These are phyloP conservation scores for Botia kubotai DNA, from an alignment of 2,797 vertebrate species.

Conservation along the genomic window DNA sequence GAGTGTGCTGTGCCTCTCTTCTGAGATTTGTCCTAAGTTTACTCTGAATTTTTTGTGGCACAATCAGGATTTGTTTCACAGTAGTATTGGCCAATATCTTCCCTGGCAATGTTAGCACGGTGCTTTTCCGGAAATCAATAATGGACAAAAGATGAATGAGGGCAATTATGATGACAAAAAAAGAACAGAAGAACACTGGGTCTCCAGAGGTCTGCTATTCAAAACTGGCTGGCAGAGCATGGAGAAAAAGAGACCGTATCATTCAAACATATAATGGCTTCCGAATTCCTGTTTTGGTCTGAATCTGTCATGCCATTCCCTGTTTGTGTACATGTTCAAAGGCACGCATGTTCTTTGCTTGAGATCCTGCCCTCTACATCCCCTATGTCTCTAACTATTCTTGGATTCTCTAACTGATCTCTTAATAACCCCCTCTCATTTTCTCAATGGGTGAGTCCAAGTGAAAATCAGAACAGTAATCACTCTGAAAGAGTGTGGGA, in stretches of 20 bases:
- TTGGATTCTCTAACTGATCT: conserved; percentile 48
- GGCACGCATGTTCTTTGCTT: not conserved
- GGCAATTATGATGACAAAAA: conserved; percentile 44
- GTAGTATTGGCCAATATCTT: conserved; percentile 30
- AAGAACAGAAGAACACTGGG: conserved; percentile 8
- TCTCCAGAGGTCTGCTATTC: conserved; percentile 16
- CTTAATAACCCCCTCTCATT: conserved; percentile 55
- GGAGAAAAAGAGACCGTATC: conserved; percentile 28
- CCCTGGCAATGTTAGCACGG: conserved; percentile 22
- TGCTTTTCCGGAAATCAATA: conserved; percentile 43
- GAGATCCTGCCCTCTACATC: conserved; percentile 2
- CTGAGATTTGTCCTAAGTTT: conserved; percentile 23
- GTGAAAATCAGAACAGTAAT: conserved; percentile 52
- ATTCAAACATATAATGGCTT: conserved; percentile 16
- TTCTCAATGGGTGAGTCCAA: conserved; percentile 45
- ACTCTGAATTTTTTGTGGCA: conserved; percentile 17
- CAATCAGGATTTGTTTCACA: conserved; percentile 33
- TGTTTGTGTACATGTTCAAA: conserved; percentile 3
- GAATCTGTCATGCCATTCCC: not conserved
- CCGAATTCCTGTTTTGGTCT: conserved; percentile 16
- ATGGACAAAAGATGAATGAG: conserved; percentile 49
- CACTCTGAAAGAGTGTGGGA: conserved; percentile 31
- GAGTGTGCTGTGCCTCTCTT: conserved; percentile 6
- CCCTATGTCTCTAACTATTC: conserved; percentile 38
- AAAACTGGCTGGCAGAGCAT: not conserved